Percentiles rank a stretch among this genome's conserved stretches.
Conservation (phyloP, 2,113 vertebrate genomes). For the Eolophus roseicapilla region DNA sequence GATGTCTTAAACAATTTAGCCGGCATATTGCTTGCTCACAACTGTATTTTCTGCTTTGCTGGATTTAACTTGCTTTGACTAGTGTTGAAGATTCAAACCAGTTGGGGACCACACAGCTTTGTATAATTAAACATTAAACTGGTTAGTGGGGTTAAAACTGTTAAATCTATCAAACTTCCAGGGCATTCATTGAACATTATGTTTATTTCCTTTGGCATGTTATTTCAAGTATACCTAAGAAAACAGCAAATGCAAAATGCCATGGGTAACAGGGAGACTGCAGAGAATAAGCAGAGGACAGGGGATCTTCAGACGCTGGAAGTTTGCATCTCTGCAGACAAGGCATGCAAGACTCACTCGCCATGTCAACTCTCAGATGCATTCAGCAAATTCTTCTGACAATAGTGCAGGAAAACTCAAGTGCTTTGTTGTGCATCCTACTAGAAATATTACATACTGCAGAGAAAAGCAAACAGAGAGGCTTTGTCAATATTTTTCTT, state of each 20-base stretch:
- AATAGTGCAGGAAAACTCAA: constrained; percentile 20
- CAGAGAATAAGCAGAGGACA: constrained; percentile 6
- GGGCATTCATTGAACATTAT: neutral
- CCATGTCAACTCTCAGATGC: constrained; percentile 23
- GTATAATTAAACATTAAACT: constrained; percentile 9
- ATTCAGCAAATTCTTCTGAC: constrained; percentile 64
- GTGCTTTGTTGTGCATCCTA: constrained; percentile 52
- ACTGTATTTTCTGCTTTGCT: neutral
- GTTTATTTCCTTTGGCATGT: constrained; percentile 37
- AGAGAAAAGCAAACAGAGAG: constrained; percentile 58
- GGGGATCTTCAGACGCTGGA: neutral
- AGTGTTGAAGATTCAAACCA: neutral
- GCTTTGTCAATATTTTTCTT: constrained; percentile 58
- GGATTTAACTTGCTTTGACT: neutral
- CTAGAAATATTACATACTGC: constrained; percentile 57
- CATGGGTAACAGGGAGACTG: neutral
- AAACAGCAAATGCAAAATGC: constrained; percentile 34
- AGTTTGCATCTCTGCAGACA: constrained; percentile 48
- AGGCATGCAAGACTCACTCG: constrained; percentile 37
- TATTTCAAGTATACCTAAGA: constrained; percentile 26
- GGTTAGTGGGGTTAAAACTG: neutral
- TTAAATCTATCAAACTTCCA: neutral
- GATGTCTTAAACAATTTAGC: neutral
- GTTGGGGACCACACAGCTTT: neutral
- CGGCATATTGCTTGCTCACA: neutral